Conservation (phyloP, 2,113 vertebrate species). For the Oreocharis arfaki region DNA sequence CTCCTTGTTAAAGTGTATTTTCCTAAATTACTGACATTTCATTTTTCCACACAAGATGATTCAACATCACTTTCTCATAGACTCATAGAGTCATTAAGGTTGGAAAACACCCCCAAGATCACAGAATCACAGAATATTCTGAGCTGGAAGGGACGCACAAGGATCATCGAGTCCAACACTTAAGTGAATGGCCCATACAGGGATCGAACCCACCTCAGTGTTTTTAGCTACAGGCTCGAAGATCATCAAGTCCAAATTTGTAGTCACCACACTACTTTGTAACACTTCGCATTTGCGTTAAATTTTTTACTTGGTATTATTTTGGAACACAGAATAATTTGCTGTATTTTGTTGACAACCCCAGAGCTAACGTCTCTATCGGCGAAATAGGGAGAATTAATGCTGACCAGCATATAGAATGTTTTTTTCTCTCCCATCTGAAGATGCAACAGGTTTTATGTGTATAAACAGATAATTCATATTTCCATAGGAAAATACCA, state of each 20-base stretch:
- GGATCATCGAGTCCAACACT: neutral
- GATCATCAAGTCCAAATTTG: neutral
- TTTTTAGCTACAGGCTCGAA: neutral
- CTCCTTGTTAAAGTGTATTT: neutral
- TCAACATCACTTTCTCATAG: neutral
- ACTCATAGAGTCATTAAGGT: neutral
- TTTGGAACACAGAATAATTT: neutral
- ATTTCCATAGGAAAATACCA: neutral
- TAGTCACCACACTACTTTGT: neutral
- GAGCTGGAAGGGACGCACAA: neutral
- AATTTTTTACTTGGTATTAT: neutral
- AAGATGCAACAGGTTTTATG: neutral
- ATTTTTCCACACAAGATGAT: neutral
- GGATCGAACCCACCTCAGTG: fast-evolving
- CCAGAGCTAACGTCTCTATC: neutral
- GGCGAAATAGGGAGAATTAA: neutral
- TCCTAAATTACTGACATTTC: neutral
- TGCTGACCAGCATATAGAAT: neutral
- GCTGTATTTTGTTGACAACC: neutral
- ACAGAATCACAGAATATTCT: neutral
- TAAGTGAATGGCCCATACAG: neutral
- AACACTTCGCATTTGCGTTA: neutral
- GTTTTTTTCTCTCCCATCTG: neutral
- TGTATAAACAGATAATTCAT: neutral
- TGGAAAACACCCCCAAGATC: neutral